Base-by-base conservation (phyloP, 1,140 invertebrate species). In the Psilanteris sp. region DNA sequence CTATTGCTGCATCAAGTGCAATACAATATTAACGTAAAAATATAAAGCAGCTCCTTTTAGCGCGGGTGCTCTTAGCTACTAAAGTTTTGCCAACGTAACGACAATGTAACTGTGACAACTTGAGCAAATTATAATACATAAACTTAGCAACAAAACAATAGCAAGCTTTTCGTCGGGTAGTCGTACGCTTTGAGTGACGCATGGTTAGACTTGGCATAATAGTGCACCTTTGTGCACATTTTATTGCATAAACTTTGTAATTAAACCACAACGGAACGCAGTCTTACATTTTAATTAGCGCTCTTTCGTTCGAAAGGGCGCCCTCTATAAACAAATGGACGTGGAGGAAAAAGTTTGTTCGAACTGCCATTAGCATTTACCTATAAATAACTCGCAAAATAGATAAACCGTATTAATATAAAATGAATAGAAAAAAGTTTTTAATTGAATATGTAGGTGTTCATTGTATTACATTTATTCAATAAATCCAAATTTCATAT, bases 201-300 rank as follows among this genome's bases (percentile, higher is more conserved):
- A 41, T 52, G 66, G 54, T 70, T 68, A 50, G 41, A 61, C 66
- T 54, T 15, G 20, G 9, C 22, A 46, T 54, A 71, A 71, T 61
- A 15, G 55, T 31, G 22, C 39, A 61, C 37, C 66, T 61, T 71
- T 71, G 66, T 71, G 37, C 46, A 61, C 46, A 61, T 71, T 71
- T 70, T 71, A 61, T 71, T 61, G 66, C 46, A 54, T 71, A 71
- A 71, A 71, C 54, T 71, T 71, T 20, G 46, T 71, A 61, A 71
- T 71, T 71, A 52, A 71, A 71, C 66, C 41, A 24, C 55, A 15
- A 52, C 37, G 50, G 41, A 55, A 48, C 20, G 13, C 6, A 43
- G 34, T 31, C 44, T 52, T 61, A 71, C 55, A 61, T 71, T 71
- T 71, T 61, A 71, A 71, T 71, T 52, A 61, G 46, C 27, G 36